Percentiles rank a stretch among this genome's conserved stretches.
phyloP scores from a whole-genome alignment of 2,888 invertebrate genomes.

The Petrolisthes manimaculis region DNA sequence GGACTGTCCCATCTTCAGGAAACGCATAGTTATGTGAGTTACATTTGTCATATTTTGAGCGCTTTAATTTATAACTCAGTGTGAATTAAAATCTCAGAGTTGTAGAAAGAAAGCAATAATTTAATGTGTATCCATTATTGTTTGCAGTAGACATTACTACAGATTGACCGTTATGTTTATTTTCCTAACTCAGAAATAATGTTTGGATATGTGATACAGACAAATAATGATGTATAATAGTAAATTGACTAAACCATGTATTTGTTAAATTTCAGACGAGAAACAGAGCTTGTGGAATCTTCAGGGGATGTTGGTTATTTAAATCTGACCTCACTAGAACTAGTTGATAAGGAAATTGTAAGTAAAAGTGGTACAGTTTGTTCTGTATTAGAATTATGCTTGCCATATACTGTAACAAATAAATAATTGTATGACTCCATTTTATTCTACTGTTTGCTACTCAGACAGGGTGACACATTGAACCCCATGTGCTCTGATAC shows the following conservation, averaged over 20 bases:
- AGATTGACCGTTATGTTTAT: too few species aligned
- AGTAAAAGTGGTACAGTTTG: not conserved
- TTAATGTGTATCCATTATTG: too few species aligned
- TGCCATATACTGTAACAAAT: not conserved
- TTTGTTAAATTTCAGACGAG: conserved; percentile 77
- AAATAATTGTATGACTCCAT: not conserved
- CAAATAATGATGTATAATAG: not conserved
- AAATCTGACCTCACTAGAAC: conserved; percentile 84
- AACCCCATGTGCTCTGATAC: too few species aligned
- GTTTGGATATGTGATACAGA: not conserved
- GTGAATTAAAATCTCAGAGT: too few species aligned
- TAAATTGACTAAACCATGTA: not conserved
- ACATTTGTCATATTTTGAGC: not conserved
- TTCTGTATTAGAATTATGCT: not conserved
- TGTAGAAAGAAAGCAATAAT: too few species aligned
- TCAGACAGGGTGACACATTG: too few species aligned
- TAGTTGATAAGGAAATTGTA: conserved; percentile 76
- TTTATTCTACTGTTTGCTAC: not conserved
- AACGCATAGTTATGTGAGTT: conserved; percentile 89
- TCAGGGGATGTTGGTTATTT: conserved; percentile 95
- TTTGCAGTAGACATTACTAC: too few species aligned
- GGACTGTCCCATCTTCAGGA: conserved; percentile 95
- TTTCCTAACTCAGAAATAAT: too few species aligned
- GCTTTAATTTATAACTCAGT: too few species aligned
- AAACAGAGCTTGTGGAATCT: conserved; percentile 87